These are phyloP conservation scores for Eurystomus glaucurus DNA, from an alignment of 2,797 vertebrate species.

Conservation along the genomic window DNA sequence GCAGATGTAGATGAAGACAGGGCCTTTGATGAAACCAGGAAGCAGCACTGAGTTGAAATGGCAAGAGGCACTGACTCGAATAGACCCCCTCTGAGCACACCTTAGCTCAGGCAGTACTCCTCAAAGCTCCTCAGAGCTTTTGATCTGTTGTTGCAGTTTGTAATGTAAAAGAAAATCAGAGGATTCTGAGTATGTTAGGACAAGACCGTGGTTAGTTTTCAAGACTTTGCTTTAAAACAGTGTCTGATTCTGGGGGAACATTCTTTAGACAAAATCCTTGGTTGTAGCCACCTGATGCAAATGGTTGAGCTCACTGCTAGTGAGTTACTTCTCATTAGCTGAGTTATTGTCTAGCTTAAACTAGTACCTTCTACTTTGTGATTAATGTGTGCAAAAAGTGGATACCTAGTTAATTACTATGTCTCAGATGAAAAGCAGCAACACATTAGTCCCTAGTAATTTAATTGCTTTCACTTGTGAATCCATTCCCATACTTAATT, in stretches of 20 bases:
- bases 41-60: background rate
- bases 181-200: background rate
- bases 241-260: background rate
- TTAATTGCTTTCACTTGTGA: background rate
- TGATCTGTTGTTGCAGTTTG: conserved; percentile 7
- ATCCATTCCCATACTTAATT: background rate
- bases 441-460: background rate
- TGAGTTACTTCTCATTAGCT: background rate
- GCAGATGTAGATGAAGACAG: background rate
- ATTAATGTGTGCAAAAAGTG: background rate
- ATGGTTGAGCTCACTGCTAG: background rate
- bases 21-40: background rate
- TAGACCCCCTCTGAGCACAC: background rate
- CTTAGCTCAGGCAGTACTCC: background rate
- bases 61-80: background rate
- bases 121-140: background rate
- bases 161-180: conserved; percentile 8
- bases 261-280: background rate
- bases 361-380: background rate
- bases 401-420: background rate
- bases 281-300: background rate
- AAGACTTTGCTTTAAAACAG: background rate
- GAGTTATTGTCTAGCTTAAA: background rate
- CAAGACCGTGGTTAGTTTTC: background rate
- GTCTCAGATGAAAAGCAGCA: conserved; percentile 21